Evolutionary conservation across 2,888 invertebrate genomes (phyloP), one percentile per base, ranked within the genome.

Genomic region (Liopterus haemorrhoidalis): DNA sequence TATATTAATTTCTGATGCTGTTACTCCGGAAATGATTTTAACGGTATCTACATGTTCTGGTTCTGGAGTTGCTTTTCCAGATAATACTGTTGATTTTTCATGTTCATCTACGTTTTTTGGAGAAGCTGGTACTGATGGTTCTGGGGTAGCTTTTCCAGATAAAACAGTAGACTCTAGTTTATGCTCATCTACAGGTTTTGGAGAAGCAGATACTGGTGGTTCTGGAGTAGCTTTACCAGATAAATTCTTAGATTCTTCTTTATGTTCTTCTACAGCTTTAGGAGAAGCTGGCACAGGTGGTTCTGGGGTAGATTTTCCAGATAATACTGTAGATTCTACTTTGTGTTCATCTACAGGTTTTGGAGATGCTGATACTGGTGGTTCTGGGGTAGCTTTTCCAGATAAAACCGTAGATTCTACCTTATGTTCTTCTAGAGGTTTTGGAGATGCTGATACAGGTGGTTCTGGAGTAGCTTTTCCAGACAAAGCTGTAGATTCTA

Each of bases 51-150:
- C n/a, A n/a, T n/a, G n/a, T n/a, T n/a, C n/a, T 2, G 14, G 14
- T 9, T 22, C 24, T 4, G 36, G 14, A n/a, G n/a, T n/a, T n/a
- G n/a, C n/a, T n/a, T n/a, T n/a, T n/a, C n/a, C n/a, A n/a, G n/a
- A n/a, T n/a, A n/a, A n/a, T n/a, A n/a, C n/a, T n/a, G n/a, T n/a
- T 12, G 12, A 3, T 24, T 38, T 38, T 16, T 19, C 36, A 12
- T 18, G 20, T 4, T 20, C 20, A 18, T 40, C 30, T n/a, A n/a
- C n/a, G n/a, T n/a, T n/a, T n/a, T n/a, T n/a, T n/a, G 68, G 57
- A 2, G 25, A 5, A 73, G 1, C 72, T 72, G 2, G 72, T 68
- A 57, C 72, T 72, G 14, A 70, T 70, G 4, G 73, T 72, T 63
- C 72, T 72, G 4, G n/a, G n/a, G n/a, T n/a, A n/a, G n/a, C n/a